These are phyloP conservation scores for Hycleus phaleratus DNA, from an alignment of 1,140 invertebrate species.

Conservation along the genomic window DNA sequence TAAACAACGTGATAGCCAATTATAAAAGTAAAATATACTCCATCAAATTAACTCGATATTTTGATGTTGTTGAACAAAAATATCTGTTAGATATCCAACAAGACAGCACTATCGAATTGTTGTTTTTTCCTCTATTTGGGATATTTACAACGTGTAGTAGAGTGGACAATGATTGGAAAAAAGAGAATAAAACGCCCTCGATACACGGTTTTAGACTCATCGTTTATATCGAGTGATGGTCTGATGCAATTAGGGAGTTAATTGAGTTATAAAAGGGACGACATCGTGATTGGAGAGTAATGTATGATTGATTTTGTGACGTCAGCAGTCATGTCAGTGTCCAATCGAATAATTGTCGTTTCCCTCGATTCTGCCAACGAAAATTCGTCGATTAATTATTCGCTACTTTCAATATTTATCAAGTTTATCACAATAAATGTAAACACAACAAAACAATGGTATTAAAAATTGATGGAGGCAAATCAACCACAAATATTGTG, in stretches of 20 bases:
- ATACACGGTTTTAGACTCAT: too few species aligned
- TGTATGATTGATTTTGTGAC: conserved; percentile 21
- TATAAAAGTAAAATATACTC: not conserved
- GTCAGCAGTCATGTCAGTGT: conserved; percentile 6
- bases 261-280: conserved; percentile 15
- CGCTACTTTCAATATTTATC: not conserved
- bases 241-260: conserved; percentile 15
- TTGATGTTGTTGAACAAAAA: not conserved
- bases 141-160: too few species aligned
- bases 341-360: not conserved
- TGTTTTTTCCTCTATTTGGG: too few species aligned
- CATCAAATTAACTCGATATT: not conserved
- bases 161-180: too few species aligned
- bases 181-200: too few species aligned
- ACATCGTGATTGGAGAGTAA: conserved; percentile 15
- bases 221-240: not conserved
- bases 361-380: not conserved
- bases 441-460: not conserved
- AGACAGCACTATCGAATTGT: too few species aligned
- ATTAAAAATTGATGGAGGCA: conserved; percentile 1
- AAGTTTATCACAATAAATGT: conserved; percentile 1
- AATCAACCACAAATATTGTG: too few species aligned
- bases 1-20: conserved; percentile 6
- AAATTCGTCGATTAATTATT: not conserved
- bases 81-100: too few species aligned